phyloP scores from a whole-genome alignment of 2,113 vertebrate genomes.

The Melospiza georgiana region DNA sequence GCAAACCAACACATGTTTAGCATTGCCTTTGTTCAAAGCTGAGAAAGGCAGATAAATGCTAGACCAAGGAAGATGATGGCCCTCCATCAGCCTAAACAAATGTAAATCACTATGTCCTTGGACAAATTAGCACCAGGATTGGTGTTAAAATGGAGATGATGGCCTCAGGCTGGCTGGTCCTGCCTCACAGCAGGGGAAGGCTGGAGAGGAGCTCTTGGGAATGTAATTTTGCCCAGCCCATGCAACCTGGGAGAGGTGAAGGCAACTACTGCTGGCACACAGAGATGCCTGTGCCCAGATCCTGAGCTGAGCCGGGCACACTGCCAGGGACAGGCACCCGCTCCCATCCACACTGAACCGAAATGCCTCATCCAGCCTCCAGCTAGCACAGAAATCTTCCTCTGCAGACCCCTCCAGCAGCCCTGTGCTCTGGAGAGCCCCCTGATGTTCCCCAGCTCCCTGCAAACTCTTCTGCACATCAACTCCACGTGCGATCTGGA shows the following conservation, averaged over 20 bases:
- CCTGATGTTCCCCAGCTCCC: not conserved
- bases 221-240: not conserved
- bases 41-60: constrained; percentile 20
- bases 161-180: constrained; percentile 4
- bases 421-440: not conserved
- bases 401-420: not conserved
- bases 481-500: not conserved
- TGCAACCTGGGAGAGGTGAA: not conserved
- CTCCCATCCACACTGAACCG: not conserved
- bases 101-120: constrained; percentile 5
- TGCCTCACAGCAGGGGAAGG: not conserved
- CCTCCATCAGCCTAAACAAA: constrained; percentile 53
- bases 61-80: constrained; percentile 16
- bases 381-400: not conserved
- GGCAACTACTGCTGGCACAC: not conserved
- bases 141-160: not conserved
- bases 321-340: not conserved
- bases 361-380: not conserved
- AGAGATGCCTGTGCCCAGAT: not conserved
- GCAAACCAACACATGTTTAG: constrained; percentile 18
- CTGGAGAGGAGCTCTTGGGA: not conserved
- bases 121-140: not conserved
- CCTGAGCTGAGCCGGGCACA: not conserved
- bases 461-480: not conserved
- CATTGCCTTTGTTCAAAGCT: constrained; percentile 22